Evolutionary conservation across 2,797 vertebrate species (phyloP).

Genomic region (Eulemur albifrons): DNA sequence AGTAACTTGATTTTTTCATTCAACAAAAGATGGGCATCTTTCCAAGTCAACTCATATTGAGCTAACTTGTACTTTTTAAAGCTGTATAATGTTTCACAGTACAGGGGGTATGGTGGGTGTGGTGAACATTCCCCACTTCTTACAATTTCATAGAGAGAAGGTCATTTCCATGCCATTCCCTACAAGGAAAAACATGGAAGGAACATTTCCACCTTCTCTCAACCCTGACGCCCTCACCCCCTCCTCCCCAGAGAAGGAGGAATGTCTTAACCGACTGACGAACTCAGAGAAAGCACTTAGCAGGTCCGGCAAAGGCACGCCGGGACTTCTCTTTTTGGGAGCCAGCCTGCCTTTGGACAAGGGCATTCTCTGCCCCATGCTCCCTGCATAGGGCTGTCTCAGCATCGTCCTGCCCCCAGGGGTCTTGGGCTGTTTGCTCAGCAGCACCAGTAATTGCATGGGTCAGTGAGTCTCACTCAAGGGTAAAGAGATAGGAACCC

Average conservation of each 20-base stretch:
- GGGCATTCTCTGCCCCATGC: too few relatives aligned
- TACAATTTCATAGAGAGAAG: neutral
- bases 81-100: neutral
- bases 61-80: neutral
- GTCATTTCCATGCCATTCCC: neutral
- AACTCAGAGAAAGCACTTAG: neutral
- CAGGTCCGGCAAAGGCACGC: neutral
- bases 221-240: neutral
- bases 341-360: neutral
- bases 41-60: neutral
- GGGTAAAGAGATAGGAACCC: neutral
- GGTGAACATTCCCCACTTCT: neutral
- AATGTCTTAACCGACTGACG: neutral
- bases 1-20: neutral
- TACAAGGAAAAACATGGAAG: neutral
- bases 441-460: neutral
- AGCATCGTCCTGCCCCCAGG: neutral
- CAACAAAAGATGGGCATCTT: neutral
- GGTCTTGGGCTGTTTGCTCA: neutral
- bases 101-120: accelerated
- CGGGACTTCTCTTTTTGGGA: too few relatives aligned
- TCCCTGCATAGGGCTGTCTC: too few relatives aligned
- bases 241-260: neutral
- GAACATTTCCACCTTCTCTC: neutral
- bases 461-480: neutral